phyloP scores from a whole-genome alignment of 2,888 invertebrate genomes.

The Hirtodrosophila duncani region DNA sequence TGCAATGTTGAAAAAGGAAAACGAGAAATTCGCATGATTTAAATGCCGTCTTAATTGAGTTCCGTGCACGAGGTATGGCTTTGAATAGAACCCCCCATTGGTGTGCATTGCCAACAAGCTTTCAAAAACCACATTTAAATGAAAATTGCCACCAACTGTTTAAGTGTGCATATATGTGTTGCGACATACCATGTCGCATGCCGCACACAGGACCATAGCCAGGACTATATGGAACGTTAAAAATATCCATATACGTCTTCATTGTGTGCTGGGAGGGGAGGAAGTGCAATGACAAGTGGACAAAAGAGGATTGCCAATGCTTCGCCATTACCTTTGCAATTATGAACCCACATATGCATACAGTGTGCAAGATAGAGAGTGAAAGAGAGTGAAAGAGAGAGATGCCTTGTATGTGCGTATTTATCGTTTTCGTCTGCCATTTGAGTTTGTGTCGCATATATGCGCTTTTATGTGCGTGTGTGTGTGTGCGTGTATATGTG shows the following conservation, averaged over 20 bases:
- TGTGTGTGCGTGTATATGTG: slow-evolving; percentile 14
- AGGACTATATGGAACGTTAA: too few species aligned
- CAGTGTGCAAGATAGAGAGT: slow-evolving; percentile 18
- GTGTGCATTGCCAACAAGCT: slow-evolving; percentile 63
- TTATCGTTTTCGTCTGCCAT: slow-evolving; percentile 25
- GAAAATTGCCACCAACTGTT: slow-evolving; percentile 61
- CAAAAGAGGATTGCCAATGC: slow-evolving; percentile 26
- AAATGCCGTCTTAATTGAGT: slow-evolving; percentile 69
- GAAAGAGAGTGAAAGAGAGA: not conserved
- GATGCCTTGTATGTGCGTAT: slow-evolving; percentile 3
- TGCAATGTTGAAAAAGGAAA: slow-evolving; percentile 35
- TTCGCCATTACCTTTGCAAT: slow-evolving; percentile 63
- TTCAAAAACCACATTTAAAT: slow-evolving; percentile 63
- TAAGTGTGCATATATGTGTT: slow-evolving; percentile 3
- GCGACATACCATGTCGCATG: slow-evolving; percentile 48
- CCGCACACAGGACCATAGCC: slow-evolving; percentile 43
- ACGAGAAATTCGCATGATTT: slow-evolving; percentile 62
- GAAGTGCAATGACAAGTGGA: slow-evolving; percentile 44
- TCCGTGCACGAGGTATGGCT: slow-evolving; percentile 10
- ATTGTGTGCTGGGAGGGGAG: slow-evolving; percentile 11
- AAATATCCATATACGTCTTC: too few species aligned
- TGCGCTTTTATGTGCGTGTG: slow-evolving; percentile 9
- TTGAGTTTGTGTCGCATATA: slow-evolving; percentile 18
- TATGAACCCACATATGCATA: slow-evolving; percentile 68
- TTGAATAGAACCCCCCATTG: slow-evolving; percentile 41